Percentiles rank a stretch among this genome's conserved stretches.
phyloP scores from a whole-genome alignment of 2,888 invertebrate genomes.

The Schizaphis graminum region DNA sequence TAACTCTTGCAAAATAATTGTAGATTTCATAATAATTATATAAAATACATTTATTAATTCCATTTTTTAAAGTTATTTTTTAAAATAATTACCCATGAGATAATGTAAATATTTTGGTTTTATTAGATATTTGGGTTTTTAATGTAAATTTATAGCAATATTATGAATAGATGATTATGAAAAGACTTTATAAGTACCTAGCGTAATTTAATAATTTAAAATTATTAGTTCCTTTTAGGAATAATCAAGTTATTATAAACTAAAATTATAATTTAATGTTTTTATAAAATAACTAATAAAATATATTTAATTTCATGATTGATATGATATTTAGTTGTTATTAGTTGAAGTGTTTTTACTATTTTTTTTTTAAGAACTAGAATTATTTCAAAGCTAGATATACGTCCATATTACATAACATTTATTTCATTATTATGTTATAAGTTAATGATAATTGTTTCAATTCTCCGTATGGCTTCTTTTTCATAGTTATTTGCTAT shows the following conservation, averaged over 20 bases:
- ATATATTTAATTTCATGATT: neutral
- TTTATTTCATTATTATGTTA: neutral
- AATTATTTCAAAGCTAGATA: neutral
- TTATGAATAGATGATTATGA: neutral
- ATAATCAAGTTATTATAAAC: neutral
- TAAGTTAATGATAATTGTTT: neutral
- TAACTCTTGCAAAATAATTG: neutral
- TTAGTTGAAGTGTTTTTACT: neutral
- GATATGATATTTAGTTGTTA: neutral
- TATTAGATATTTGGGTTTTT: neutral
- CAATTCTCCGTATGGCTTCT: neutral
- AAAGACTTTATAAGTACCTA: neutral
- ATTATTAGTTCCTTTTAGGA: neutral
- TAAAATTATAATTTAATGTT: neutral
- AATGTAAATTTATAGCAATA: neutral
- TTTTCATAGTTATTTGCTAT: neutral
- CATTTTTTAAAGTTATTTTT: neutral
- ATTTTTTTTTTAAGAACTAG: neutral
- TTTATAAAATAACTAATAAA: neutral
- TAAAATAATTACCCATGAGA: neutral
- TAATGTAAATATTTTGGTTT: neutral
- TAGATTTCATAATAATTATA: too few species aligned
- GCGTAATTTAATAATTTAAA: neutral
- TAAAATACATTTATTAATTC: too few species aligned
- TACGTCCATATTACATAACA: neutral